These are phyloP conservation scores for Ochropleura leucogaster DNA, from an alignment of 2,888 invertebrate species.

Conservation along the genomic window DNA sequence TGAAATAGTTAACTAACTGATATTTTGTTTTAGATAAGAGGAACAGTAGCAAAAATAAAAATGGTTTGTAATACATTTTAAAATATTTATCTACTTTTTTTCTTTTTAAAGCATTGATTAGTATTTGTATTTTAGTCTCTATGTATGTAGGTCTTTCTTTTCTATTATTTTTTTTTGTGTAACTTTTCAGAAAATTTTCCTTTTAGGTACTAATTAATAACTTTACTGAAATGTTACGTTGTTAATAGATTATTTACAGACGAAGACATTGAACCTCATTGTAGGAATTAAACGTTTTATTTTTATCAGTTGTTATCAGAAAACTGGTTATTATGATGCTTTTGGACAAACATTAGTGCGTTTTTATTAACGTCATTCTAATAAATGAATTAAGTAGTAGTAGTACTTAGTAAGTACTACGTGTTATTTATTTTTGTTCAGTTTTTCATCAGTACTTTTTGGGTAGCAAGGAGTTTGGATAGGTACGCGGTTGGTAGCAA, in stretches of 20 bases:
- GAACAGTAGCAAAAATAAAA: slow-evolving; percentile 62
- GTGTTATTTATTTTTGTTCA: neutral
- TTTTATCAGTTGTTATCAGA: neutral
- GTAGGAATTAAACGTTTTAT: neutral
- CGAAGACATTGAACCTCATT: neutral
- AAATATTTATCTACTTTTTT: slow-evolving; percentile 40
- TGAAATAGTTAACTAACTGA: slow-evolving; percentile 59
- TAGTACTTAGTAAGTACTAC: neutral
- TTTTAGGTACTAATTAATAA: neutral
- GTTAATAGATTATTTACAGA: neutral
- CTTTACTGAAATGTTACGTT: neutral
- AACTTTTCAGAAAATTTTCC: neutral
- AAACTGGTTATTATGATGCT: slow-evolving; percentile 43
- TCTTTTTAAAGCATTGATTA: slow-evolving; percentile 28
- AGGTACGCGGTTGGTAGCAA: neutral
- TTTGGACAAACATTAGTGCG: neutral
- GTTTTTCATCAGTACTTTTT: neutral
- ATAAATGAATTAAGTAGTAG: neutral
- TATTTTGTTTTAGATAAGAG: slow-evolving; percentile 63
- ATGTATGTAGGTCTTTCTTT: slow-evolving; percentile 23
- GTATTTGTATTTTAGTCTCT: slow-evolving; percentile 26
- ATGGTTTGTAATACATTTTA: slow-evolving; percentile 59
- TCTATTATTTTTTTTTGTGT: slow-evolving; percentile 17
- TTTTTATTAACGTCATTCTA: no score
- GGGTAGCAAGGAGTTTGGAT: neutral